Evolutionary conservation across 2,888 invertebrate genomes (phyloP).

Genomic region (Pedicia rivosa): DNA sequence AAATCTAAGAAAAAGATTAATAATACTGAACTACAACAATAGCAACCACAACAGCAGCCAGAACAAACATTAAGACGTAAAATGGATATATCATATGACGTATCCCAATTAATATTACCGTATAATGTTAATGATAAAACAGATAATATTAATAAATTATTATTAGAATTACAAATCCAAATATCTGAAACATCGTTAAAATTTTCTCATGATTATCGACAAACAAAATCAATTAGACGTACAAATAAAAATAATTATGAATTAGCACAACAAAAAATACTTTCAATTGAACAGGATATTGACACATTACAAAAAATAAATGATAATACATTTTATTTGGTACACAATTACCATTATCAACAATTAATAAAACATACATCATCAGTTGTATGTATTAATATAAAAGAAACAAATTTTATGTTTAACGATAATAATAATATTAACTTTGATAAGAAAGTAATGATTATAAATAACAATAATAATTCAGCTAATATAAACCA

Average conservation of each 20-base stretch:
- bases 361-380: not conserved
- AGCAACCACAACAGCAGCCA: not conserved
- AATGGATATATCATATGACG: slow-evolving; percentile 14
- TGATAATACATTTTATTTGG: slow-evolving; percentile 10
- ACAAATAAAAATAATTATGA: slow-evolving; percentile 16
- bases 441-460: too few species aligned
- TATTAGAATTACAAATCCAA: slow-evolving; percentile 13
- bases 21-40: slow-evolving; percentile 13
- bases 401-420: too few species aligned
- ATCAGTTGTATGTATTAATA: too few species aligned
- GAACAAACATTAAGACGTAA: slow-evolving; percentile 20
- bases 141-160: slow-evolving; percentile 12
- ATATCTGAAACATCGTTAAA: slow-evolving; percentile 12
- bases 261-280: slow-evolving; percentile 14
- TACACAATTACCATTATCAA: not conserved
- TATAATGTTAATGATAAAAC: slow-evolving; percentile 3
- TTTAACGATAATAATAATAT: too few species aligned
- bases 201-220: slow-evolving; percentile 11
- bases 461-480: too few species aligned
- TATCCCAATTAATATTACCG: slow-evolving; percentile 10
- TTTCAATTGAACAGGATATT: slow-evolving; percentile 16
- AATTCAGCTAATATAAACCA: too few species aligned
- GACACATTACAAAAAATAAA: slow-evolving; percentile 11
- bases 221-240: slow-evolving; percentile 12
- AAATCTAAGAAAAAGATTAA: slow-evolving; percentile 10